Conservation (phyloP, 2,797 vertebrate species). For the Hemibagrus guttatus region DNA sequence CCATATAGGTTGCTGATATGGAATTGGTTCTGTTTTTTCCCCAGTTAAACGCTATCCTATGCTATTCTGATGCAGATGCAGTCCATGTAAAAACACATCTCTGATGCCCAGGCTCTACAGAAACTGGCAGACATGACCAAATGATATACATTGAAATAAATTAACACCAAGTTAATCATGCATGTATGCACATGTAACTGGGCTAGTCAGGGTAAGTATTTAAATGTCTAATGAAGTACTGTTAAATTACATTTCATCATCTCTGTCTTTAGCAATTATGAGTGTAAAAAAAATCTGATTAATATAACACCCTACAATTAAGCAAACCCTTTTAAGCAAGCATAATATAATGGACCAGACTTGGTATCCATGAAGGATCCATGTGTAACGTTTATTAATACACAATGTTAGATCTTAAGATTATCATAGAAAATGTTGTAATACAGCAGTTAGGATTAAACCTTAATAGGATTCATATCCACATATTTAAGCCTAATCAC, state of each 20-base stretch:
- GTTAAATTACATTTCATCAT: not conserved
- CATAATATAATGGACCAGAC: not conserved
- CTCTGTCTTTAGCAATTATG: not conserved
- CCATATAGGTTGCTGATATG: not conserved
- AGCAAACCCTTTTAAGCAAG: not conserved
- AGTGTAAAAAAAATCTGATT: not conserved
- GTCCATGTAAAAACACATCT: not conserved
- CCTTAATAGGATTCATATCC: not conserved
- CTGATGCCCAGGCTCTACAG: not conserved
- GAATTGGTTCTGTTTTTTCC: not conserved
- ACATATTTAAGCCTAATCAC: not conserved
- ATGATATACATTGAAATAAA: not conserved
- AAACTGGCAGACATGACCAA: not conserved
- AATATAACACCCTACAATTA: not conserved
- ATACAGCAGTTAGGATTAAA: not conserved
- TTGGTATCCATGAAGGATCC: not conserved
- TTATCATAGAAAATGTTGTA: not conserved
- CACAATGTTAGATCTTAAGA: not conserved
- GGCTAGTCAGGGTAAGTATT: not conserved
- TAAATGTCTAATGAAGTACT: not conserved
- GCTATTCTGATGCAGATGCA: not conserved
- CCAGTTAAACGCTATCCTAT: not conserved
- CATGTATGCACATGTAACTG: not conserved
- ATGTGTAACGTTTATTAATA: not conserved
- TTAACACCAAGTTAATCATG: not conserved